Base-by-base conservation (phyloP, 2,797 vertebrate species). In the Pseudotriccus pelzelni region DNA sequence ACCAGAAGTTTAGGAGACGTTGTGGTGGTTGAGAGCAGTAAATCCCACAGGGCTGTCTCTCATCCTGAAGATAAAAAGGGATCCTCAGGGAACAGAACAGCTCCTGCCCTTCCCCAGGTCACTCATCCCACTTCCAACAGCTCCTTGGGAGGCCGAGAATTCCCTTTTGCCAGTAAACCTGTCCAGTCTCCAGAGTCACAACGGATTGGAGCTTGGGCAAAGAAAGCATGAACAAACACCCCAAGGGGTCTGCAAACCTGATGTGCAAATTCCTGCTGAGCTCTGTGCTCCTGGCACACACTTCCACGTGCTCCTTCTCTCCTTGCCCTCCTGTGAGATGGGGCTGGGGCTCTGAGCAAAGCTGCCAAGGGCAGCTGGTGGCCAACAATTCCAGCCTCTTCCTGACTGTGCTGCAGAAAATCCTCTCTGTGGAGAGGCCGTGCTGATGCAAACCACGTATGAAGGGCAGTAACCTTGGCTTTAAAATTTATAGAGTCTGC, bases 1-100 rank as follows among this genome's bases (percentile, higher is more conserved):
- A 34, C 6, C 27, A 21, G 3, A 13, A 12, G 25, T 39, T 39
- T 24, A 46, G 34, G 69, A 28, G 24, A 24, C 0, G 2, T 7
- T 2, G 10, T 36, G 6, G 28, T 16, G 7, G 9, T 24, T 52
- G 25, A 28, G 69, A 52, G 63, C 39, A 46, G 16, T 13, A 8
- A 23, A 9, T 70, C 22, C 32, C 7, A 0, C 12, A 4, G 17
- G 0, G 2, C 18, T 4, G 19, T 8, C 16, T 8, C 49, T 20
- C 64, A 19, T 15, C 69, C 17, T 30, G 34, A 36, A 56, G 13
- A 25, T 5, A 20, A 6, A 18, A 58, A 37, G 39, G 41, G 27
- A 30, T 24, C 5, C 30, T 10, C 30, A 9, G 7, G 25, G n/a
- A 55, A 69, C 8, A 39, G 28, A 43, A 7, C 13, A 73, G 28